phyloP scores from a whole-genome alignment of 2,888 invertebrate genomes.

The Parnassius mnemosyne region DNA sequence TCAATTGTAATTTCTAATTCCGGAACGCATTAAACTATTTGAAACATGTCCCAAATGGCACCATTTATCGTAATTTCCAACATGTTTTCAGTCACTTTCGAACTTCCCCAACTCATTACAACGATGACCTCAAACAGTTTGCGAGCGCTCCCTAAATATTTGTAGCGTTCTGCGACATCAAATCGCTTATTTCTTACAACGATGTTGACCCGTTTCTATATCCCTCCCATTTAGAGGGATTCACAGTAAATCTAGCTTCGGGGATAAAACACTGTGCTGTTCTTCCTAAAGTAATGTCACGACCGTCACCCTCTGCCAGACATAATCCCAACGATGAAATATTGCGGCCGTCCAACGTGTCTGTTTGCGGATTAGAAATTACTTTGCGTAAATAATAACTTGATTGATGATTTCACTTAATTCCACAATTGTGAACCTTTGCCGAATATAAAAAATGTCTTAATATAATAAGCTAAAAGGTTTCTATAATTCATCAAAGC shows the following conservation, averaged over 20 bases:
- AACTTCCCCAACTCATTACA: constrained; percentile 17
- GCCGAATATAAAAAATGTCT: neutral
- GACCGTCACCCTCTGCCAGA: constrained; percentile 5
- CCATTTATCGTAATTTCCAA: constrained; percentile 10
- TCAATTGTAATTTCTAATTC: constrained; percentile 5
- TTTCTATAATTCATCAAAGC: too few species aligned
- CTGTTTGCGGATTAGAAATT: constrained; percentile 24
- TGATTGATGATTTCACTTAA: constrained; percentile 24
- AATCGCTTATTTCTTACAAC: constrained; percentile 10
- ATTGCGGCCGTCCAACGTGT: constrained; percentile 13
- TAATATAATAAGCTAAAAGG: too few species aligned
- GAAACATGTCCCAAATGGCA: constrained; percentile 20
- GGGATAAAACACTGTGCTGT: constrained; percentile 19
- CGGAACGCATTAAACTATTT: constrained; percentile 18
- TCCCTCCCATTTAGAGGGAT: constrained; percentile 6
- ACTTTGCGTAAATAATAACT: constrained; percentile 24
- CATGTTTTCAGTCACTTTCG: constrained; percentile 11
- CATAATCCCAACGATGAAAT: constrained; percentile 24
- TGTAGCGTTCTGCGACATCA: constrained; percentile 13
- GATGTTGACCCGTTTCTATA: constrained; percentile 9
- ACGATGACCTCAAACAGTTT: neutral
- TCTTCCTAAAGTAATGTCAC: constrained; percentile 9
- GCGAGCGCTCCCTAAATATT: constrained; percentile 15
- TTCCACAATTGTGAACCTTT: constrained; percentile 5
- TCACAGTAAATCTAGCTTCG: constrained; percentile 19